Conservation (phyloP, 2,888 invertebrate species). For the Prosopocoilus inquinatus region DNA sequence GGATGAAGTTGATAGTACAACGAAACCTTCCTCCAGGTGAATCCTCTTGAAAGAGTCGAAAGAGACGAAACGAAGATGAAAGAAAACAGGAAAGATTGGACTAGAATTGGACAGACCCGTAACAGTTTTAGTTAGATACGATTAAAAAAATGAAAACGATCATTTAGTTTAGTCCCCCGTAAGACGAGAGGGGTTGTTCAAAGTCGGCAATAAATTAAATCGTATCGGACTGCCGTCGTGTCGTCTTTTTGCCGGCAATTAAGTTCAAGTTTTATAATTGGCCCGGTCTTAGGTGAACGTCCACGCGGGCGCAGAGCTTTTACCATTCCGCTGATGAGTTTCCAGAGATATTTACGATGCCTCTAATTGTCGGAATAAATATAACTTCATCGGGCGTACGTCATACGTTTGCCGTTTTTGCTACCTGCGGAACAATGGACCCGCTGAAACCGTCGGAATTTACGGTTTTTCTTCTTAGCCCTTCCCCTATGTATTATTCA, state of each 20-base stretch:
- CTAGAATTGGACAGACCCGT: too few relatives aligned
- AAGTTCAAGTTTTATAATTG: slow-evolving; percentile 23
- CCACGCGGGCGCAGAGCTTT: slow-evolving; percentile 17
- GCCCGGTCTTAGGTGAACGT: slow-evolving; percentile 17
- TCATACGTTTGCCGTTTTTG: slow-evolving; percentile 5
- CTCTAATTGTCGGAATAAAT: slow-evolving; percentile 29
- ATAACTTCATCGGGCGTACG: slow-evolving; percentile 27
- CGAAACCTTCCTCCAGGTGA: too few relatives aligned
- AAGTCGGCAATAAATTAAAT: slow-evolving; percentile 8
- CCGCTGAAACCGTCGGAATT: slow-evolving; percentile 13
- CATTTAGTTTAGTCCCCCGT: too few relatives aligned
- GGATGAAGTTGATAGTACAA: too few relatives aligned
- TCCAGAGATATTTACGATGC: slow-evolving; percentile 26
- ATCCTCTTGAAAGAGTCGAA: too few relatives aligned
- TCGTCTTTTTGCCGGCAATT: slow-evolving; percentile 23
- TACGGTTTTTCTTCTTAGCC: slow-evolving; percentile 12
- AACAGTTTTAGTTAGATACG: slow-evolving; percentile 2
- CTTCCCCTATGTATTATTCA: slow-evolving; percentile 17
- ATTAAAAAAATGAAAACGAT: too few relatives aligned
- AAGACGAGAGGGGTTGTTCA: too few relatives aligned
- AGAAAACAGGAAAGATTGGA: too few relatives aligned
- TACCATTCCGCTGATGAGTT: slow-evolving; percentile 5
- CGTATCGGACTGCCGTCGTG: slow-evolving; percentile 18
- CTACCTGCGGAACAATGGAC: slow-evolving; percentile 13
- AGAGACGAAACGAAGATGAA: too few relatives aligned